phyloP scores from a whole-genome alignment of 2,888 invertebrate species.

The Andrena haemorrhoa region DNA sequence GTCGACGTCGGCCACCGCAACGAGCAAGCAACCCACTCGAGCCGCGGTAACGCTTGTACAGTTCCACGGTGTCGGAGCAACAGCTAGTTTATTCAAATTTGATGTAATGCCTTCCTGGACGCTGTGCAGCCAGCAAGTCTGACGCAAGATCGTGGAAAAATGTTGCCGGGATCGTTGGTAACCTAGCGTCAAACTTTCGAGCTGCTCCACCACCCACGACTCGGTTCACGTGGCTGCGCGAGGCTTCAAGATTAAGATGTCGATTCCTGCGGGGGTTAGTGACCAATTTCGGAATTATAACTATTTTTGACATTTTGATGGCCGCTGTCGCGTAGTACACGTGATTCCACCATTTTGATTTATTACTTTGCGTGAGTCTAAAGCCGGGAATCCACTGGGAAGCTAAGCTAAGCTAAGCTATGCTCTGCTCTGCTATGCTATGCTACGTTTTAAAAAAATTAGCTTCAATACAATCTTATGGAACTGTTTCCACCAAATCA shows the following conservation, averaged over 20 bases:
- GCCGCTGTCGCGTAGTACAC: too few species aligned
- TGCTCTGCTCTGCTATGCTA: too few species aligned
- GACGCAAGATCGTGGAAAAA: constrained; percentile 22
- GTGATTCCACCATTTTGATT: too few species aligned
- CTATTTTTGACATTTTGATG: too few species aligned
- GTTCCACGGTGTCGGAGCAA: constrained; percentile 62
- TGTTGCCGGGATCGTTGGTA: background rate
- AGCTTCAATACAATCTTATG: too few species aligned
- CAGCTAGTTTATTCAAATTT: constrained; percentile 76
- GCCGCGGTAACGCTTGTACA: constrained; percentile 29
- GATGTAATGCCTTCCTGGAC: constrained; percentile 56
- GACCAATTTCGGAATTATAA: too few species aligned
- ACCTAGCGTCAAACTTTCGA: constrained; percentile 2
- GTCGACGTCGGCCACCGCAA: constrained; percentile 58
- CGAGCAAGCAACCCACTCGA: constrained; percentile 50
- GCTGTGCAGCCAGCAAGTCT: constrained; percentile 10
- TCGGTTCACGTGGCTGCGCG: background rate
- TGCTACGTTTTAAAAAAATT: too few species aligned
- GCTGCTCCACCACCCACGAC: background rate
- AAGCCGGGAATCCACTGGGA: too few species aligned
- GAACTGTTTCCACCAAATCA: too few species aligned
- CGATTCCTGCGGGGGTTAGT: too few species aligned
- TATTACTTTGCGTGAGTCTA: too few species aligned
- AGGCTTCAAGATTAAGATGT: background rate
- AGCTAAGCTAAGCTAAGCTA: too few species aligned